Conservation (phyloP, 2,888 invertebrate species). For the Spicauda simplicius region DNA sequence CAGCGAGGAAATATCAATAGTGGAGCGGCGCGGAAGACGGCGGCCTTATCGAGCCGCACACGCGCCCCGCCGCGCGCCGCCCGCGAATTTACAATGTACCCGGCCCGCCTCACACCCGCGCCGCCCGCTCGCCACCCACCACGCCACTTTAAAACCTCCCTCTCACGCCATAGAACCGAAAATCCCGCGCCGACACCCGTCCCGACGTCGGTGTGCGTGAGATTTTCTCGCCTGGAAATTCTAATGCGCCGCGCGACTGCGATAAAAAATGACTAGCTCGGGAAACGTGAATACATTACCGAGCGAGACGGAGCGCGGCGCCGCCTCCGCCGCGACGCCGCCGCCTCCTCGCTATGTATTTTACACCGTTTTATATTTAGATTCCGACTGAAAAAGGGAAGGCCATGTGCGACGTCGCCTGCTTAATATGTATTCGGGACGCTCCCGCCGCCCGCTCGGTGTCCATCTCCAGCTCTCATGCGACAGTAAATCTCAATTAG, state of each 20-base stretch:
- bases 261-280: slow-evolving; percentile 82
- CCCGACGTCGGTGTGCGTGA: slow-evolving; percentile 64
- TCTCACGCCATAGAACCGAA: slow-evolving; percentile 38
- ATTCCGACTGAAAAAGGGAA: slow-evolving; percentile 69
- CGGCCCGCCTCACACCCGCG: slow-evolving; percentile 52
- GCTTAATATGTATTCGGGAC: slow-evolving; percentile 62
- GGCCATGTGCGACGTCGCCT: slow-evolving; percentile 56
- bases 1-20: slow-evolving; percentile 43
- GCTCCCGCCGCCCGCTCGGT: slow-evolving; percentile 19
- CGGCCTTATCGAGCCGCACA: slow-evolving; percentile 65
- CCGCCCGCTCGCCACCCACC: slow-evolving; percentile 41
- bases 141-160: slow-evolving; percentile 35
- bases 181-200: slow-evolving; percentile 37
- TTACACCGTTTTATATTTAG: slow-evolving; percentile 73
- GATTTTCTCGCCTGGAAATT: slow-evolving; percentile 84
- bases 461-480: neutral
- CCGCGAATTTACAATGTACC: slow-evolving; percentile 77
- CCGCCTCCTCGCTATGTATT: slow-evolving; percentile 57
- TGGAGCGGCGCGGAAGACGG: slow-evolving; percentile 52
- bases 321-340: slow-evolving; percentile 50
- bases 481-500: slow-evolving; percentile 33
- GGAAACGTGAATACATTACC: slow-evolving; percentile 82
- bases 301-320: slow-evolving; percentile 62
- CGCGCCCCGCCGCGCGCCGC: slow-evolving; percentile 47
- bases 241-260: slow-evolving; percentile 83